Evolutionary conservation across 2,113 vertebrate species (phyloP), one percentile per base, ranked within the genome.

Genomic region (Puntigrus tetrazona): DNA sequence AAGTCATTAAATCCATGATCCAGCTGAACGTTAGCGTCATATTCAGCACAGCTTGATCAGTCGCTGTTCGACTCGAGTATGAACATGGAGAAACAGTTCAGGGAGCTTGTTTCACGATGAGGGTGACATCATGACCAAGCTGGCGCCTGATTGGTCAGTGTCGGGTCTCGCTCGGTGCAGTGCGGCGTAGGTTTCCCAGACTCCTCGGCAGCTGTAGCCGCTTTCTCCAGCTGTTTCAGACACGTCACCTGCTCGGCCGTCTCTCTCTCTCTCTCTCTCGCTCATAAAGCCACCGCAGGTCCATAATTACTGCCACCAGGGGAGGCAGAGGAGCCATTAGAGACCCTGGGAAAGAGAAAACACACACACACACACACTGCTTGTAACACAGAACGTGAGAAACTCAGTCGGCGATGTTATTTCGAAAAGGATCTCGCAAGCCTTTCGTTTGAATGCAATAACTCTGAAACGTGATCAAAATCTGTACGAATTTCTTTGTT

Each of bases 221-320:
- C 86, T 84, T 50, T 87, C 84, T 87, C 89, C 90, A 91, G 90
- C 89, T 91, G 89, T 91, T 91, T 67, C 86, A 88, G 82, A 86
- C 86, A 82, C 86, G 87, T 90, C 88, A 89, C 89, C 89, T 88
- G 90, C 90, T 88, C 85, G 77, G 70, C 38, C 65, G 36, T 31
- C 72, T 70, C 84, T 78, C 36, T 45, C 85, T 22, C 20, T n/a
- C 50, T 52, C 50, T 52, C 50, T 52, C 50, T 52, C 50, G 2
- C 47, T 38, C 84, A 70, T 73, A 82, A 81, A 78, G 85, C 81
- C 85, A 86, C 79, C 69, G 84, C 85, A 80, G 75, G 80, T 50
- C 85, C 73, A 65, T 90, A 88, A 91, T 90, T 91, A 89, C 87
- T 83, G 76, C 72, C 76, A 80, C 75, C 83, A 67, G 70, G 80